A percentile compares a stretch with the other conserved stretches of the same genome.
phyloP scores from a whole-genome alignment of 2,113 vertebrate genomes.

The Spilogale gracilis region DNA sequence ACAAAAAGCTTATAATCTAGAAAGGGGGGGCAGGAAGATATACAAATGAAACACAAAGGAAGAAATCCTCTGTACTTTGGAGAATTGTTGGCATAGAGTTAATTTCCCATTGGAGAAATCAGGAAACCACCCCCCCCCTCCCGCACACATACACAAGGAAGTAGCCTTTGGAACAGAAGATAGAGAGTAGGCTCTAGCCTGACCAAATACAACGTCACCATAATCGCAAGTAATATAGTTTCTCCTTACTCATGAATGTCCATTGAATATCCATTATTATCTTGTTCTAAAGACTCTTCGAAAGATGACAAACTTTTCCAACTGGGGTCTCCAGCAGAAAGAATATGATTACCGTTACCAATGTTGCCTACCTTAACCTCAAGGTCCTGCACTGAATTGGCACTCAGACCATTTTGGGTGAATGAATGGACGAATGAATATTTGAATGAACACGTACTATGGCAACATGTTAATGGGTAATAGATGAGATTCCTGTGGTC shows the following conservation, averaged over 20 bases:
- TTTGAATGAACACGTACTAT: constrained; percentile 44
- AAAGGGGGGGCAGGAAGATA: background rate
- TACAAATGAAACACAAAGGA: background rate
- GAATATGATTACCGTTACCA: constrained; percentile 51
- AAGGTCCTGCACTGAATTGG: background rate
- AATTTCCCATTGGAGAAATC: background rate
- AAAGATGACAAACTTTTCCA: background rate
- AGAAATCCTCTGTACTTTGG: background rate
- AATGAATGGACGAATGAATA: background rate
- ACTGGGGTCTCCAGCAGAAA: background rate
- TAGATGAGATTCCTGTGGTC: constrained; percentile 70
- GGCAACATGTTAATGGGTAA: constrained; percentile 62
- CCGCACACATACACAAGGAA: background rate
- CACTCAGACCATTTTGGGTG: background rate
- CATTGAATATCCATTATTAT: constrained; percentile 70
- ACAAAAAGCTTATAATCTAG: background rate
- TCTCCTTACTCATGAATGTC: background rate
- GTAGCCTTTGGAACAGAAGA: background rate
- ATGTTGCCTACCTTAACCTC: constrained; percentile 6
- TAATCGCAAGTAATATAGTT: background rate
- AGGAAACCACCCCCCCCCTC: background rate
- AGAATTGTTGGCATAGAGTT: background rate
- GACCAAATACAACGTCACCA: background rate
- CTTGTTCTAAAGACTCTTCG: constrained; percentile 58
- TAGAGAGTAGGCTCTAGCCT: background rate